Conservation (phyloP, 2,113 vertebrate genomes). For the Istiophorus platypterus region DNA sequence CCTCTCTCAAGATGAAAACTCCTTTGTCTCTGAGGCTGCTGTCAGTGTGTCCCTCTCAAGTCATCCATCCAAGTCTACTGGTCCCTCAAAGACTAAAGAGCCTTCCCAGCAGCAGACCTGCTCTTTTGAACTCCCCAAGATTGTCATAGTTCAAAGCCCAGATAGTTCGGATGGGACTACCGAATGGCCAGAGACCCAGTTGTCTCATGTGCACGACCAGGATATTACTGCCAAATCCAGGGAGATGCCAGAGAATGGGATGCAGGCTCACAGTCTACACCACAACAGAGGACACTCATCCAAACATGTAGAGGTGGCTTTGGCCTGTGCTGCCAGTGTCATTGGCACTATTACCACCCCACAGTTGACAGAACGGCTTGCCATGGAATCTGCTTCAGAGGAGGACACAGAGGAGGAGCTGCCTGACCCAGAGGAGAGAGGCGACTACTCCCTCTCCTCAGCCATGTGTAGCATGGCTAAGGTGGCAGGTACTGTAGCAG, state of each 20-base stretch:
- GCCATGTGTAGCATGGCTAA: slow-evolving; percentile 93
- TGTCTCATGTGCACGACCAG: slow-evolving; percentile 76
- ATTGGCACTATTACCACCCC: slow-evolving; percentile 95
- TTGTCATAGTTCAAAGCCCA: slow-evolving; percentile 96
- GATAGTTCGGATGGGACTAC: slow-evolving; percentile 86
- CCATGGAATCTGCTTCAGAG: slow-evolving; percentile 80
- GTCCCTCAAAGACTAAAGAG: slow-evolving; percentile 72
- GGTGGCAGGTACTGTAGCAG: slow-evolving; percentile 91
- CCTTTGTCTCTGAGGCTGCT: slow-evolving; percentile 85
- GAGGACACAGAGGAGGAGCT: slow-evolving; percentile 62
- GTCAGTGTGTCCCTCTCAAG: slow-evolving; percentile 81
- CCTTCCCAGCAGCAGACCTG: slow-evolving; percentile 79
- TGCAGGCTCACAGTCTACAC: slow-evolving; percentile 30
- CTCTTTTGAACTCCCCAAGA: slow-evolving; percentile 95
- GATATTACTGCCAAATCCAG: slow-evolving; percentile 62
- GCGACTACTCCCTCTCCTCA: slow-evolving; percentile 89
- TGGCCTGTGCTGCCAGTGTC: slow-evolving; percentile 93
- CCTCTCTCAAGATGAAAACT: slow-evolving; percentile 89
- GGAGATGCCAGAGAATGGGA: slow-evolving; percentile 62
- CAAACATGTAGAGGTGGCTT: slow-evolving; percentile 90
- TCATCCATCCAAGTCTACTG: slow-evolving; percentile 39
- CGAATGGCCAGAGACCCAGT: slow-evolving; percentile 86
- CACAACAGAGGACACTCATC: slow-evolving; percentile 70
- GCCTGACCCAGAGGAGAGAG: slow-evolving; percentile 51
- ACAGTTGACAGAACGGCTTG: slow-evolving; percentile 88